Evolutionary conservation across 1,140 invertebrate species (phyloP), one percentile per base, ranked within the genome.

Genomic region (Heliconius melpomene): DNA sequence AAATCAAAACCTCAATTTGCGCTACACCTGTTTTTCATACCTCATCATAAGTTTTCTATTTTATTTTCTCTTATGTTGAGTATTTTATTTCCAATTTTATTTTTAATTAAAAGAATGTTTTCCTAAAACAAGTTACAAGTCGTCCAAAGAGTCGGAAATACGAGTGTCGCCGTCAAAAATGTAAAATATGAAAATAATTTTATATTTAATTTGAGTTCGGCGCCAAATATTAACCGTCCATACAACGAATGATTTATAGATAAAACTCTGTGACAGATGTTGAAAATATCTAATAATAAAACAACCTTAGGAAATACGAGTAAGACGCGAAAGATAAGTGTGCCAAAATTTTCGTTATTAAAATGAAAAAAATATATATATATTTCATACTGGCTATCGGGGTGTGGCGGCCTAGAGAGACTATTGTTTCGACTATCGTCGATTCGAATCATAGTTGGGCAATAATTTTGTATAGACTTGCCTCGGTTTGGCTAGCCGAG

Each of bases 171-270:
- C 29, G 60, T 66, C 60, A 29, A 29, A 66, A 20, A 23, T 57
- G 2, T 57, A 23, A 18, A 66, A 66, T 16, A 66, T 29, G 60
- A 66, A 26, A 26, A 66, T n/a, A 66, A 66, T 66, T 13, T 66
- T 66, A 66, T 66, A 66, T 66, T 29, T 66, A 66, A 66, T 66
- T 29, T 66, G 3, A 29, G 23, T 66, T 66, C 3, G 60, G 60
- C 23, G 60, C 26, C 11, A 66, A 29, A 66, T 66, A 29, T 66
- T 16, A 29, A 66, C 60, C 60, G 9, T 66, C 23, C 26, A n/a
- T 66, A 66, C 60, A 66, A 66, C 60, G 26, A 66, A 29, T 29
- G 60, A 66, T 66, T 66, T 66, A 66, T 66, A 66, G 60, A 66
- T 66, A 66, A 66, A 29, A n/a, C 26, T 66, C 60, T 66, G 60